Evolutionary conservation across 2,797 vertebrate species (phyloP).

Genomic region (Myiotriccus ornatus): DNA sequence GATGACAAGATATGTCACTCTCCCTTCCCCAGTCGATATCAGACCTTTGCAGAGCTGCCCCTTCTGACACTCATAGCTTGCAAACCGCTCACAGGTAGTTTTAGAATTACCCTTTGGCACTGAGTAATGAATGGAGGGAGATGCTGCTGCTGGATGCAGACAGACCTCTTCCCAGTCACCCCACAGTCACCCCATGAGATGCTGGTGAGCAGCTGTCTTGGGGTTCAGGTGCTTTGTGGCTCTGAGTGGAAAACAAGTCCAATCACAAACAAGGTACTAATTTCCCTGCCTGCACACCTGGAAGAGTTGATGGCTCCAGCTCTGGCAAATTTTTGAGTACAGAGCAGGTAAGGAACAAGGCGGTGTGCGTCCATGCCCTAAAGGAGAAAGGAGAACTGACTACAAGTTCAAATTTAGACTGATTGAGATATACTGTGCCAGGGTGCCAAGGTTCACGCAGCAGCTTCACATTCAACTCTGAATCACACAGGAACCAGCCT

Average conservation of each 20-base stretch:
- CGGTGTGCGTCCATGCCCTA: accelerated
- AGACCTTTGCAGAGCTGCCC: neutral
- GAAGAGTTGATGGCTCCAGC: neutral
- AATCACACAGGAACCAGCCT: conserved; percentile 17
- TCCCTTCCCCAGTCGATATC: neutral
- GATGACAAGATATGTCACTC: neutral
- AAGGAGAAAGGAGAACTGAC: neutral
- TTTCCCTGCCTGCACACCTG: neutral
- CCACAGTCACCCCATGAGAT: neutral
- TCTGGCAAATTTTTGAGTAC: neutral
- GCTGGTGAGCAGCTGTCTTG: neutral
- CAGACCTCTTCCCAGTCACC: neutral
- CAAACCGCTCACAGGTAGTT: neutral
- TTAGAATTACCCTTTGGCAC: neutral
- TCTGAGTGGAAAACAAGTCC: neutral
- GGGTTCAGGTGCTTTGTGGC: neutral
- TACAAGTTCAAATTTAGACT: neutral
- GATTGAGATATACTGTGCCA: neutral
- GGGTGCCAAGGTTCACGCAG: neutral
- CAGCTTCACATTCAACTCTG: neutral
- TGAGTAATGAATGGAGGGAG: neutral
- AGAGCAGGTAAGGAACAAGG: neutral
- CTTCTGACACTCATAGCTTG: neutral
- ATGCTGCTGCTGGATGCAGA: neutral
- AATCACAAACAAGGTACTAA: neutral